phyloP scores from a whole-genome alignment of 2,888 invertebrate genomes.

The Chironomus tentans region DNA sequence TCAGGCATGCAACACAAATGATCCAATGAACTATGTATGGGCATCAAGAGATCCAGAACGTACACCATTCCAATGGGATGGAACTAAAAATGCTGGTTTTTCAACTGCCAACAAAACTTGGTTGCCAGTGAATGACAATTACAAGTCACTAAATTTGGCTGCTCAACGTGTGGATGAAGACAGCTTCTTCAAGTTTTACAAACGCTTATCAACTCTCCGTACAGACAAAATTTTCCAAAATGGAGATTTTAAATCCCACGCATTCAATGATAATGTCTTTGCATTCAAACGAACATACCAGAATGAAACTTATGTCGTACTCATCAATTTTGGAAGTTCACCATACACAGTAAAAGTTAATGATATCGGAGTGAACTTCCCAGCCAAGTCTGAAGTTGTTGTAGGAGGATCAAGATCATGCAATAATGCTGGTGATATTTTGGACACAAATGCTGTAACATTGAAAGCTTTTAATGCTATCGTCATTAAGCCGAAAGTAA shows the following conservation, averaged over 20 bases:
- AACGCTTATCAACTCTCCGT: constrained; percentile 42
- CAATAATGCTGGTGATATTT: not conserved
- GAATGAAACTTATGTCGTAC: constrained; percentile 35
- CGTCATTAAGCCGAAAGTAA: not conserved
- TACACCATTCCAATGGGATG: constrained; percentile 51
- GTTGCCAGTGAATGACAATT: constrained; percentile 59
- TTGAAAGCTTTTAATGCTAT: constrained; percentile 20
- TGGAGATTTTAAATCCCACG: constrained; percentile 45
- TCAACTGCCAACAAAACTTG: constrained; percentile 50
- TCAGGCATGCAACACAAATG: constrained; percentile 26
- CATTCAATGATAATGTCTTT: constrained; percentile 47
- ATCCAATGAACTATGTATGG: constrained; percentile 13
- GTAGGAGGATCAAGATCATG: constrained; percentile 19
- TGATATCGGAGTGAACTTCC: constrained; percentile 37
- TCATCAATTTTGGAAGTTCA: constrained; percentile 38
- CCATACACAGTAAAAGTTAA: constrained; percentile 36
- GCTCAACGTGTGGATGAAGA: constrained; percentile 37
- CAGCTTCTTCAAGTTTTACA: constrained; percentile 50
- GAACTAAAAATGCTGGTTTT: constrained; percentile 40
- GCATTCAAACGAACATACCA: constrained; percentile 44
- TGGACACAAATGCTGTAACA: not conserved
- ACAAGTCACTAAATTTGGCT: constrained; percentile 48
- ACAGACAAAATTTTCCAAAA: constrained; percentile 37
- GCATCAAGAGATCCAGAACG: constrained; percentile 64
- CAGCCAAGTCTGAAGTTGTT: constrained; percentile 3